A percentile compares a stretch with the other conserved stretches of the same genome.
Conservation (phyloP, 1,140 invertebrate species). For the Drosophila gunungcola region DNA sequence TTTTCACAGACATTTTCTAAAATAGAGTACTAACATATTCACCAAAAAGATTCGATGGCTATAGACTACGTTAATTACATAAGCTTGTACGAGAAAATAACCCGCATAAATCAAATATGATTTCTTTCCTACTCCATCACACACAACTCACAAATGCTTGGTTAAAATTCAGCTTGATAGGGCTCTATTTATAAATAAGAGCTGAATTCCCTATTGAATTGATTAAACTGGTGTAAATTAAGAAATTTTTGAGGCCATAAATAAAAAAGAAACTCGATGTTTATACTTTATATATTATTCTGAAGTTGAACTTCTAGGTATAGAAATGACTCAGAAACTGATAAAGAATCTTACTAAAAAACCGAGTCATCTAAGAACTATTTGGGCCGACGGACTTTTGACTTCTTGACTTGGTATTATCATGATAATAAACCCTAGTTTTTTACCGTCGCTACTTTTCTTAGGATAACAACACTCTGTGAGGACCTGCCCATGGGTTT, state of each 20-base stretch:
- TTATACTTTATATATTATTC: neutral
- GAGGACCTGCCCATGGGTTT: neutral
- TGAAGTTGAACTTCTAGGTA: neutral
- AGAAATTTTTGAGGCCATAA: neutral
- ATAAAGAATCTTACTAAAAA: neutral
- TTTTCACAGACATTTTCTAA: neutral
- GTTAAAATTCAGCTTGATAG: slow-evolving; percentile 24
- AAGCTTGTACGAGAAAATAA: slow-evolving; percentile 47
- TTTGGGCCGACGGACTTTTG: slow-evolving; percentile 23
- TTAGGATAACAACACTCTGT: slow-evolving; percentile 26
- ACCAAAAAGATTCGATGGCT: slow-evolving; percentile 4
- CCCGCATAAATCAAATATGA: slow-evolving; percentile 54
- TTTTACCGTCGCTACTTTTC: slow-evolving; percentile 27
- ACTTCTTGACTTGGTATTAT: neutral
- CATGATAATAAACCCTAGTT: neutral
- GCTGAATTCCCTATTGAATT: slow-evolving; percentile 17
- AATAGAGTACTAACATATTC: neutral
- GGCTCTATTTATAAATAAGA: slow-evolving; percentile 27
- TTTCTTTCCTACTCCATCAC: slow-evolving; percentile 28
- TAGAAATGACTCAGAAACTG: neutral
- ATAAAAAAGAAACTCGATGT: neutral
- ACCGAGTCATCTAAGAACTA: neutral
- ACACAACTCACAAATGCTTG: slow-evolving; percentile 1
- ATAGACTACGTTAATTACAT: slow-evolving; percentile 33
- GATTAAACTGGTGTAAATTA: slow-evolving; percentile 16